Conservation (phyloP, 92 coral and sea anemone genomes). For the Desmophyllum pertusum region DNA sequence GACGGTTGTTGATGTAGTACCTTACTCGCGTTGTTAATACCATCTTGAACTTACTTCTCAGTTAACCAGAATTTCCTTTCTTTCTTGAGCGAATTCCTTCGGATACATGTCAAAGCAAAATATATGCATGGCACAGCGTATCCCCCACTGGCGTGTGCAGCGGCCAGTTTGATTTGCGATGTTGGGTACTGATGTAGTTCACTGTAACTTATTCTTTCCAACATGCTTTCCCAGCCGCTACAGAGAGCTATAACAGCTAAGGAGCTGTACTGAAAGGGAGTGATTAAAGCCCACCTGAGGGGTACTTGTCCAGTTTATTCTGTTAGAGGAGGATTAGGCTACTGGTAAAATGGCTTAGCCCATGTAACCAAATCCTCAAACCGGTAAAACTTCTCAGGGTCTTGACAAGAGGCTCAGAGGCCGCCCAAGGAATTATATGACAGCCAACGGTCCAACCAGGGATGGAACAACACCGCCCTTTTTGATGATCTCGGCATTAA, state of each 20-base stretch:
- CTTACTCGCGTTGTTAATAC: background rate
- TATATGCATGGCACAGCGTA: constrained; percentile 66
- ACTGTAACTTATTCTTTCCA: background rate
- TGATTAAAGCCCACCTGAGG: constrained; percentile 58
- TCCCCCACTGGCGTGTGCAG: constrained; percentile 48
- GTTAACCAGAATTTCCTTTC: background rate
- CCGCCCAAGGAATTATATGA: constrained; percentile 75
- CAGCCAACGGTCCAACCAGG: constrained; percentile 71
- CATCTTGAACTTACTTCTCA: background rate
- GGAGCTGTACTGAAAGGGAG: constrained; percentile 72
- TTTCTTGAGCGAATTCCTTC: background rate
- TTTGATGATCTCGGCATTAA: constrained; percentile 32
- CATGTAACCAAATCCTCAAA: constrained; percentile 54
- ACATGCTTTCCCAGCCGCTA: constrained; percentile 52
- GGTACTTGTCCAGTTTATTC: constrained; percentile 46
- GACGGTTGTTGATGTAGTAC: constrained; percentile 4
- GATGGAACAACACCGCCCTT: constrained; percentile 46
- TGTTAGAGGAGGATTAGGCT: too few relatives aligned
- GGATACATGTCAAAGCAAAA: constrained; percentile 83
- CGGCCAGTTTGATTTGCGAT: background rate
- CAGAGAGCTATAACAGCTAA: constrained; percentile 74
- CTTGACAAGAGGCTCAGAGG: constrained; percentile 61
- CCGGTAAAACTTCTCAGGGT: constrained; percentile 67
- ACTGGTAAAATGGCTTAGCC: too few relatives aligned
- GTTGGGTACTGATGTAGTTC: constrained; percentile 5